Evolutionary conservation across 1,140 invertebrate genomes (phyloP).

Genomic region (Oreohelix idahoensis): DNA sequence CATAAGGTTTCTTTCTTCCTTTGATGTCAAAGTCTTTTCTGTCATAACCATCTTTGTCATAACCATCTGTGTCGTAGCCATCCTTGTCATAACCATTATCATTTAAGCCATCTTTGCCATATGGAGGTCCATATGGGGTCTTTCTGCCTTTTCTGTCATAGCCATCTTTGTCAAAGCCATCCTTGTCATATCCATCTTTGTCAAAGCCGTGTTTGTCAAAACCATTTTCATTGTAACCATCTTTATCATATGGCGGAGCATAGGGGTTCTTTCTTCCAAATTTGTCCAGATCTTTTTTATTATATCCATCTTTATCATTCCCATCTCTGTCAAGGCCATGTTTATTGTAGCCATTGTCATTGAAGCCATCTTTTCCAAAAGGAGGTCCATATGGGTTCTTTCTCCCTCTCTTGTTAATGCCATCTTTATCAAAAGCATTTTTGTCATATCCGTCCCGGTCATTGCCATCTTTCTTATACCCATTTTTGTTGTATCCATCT

Average conservation of each 20-base stretch:
- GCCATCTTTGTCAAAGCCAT: conserved; percentile 9
- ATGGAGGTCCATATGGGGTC: conserved; percentile 2
- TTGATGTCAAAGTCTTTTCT: not conserved
- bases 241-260: not conserved
- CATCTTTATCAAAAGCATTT: not conserved
- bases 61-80: not conserved
- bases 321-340: conserved; percentile 6
- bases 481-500: not conserved
- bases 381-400: conserved; percentile 2
- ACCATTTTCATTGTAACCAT: conserved; percentile 4
- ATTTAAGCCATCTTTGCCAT: conserved; percentile 5
- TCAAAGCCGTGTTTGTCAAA: not conserved
- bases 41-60: conserved; percentile 11
- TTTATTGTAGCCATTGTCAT: not conserved
- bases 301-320: conserved; percentile 1
- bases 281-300: conserved; percentile 1
- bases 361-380: conserved; percentile 13
- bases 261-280: not conserved
- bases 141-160: not conserved
- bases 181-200: not conserved
- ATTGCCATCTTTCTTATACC: not conserved
- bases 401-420: not conserved
- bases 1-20: conserved; percentile 2
- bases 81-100: not conserved
- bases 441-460: conserved; percentile 11